These are phyloP conservation scores for Pangasius djambal DNA, from an alignment of 2,797 vertebrate genomes.

Conservation along the genomic window DNA sequence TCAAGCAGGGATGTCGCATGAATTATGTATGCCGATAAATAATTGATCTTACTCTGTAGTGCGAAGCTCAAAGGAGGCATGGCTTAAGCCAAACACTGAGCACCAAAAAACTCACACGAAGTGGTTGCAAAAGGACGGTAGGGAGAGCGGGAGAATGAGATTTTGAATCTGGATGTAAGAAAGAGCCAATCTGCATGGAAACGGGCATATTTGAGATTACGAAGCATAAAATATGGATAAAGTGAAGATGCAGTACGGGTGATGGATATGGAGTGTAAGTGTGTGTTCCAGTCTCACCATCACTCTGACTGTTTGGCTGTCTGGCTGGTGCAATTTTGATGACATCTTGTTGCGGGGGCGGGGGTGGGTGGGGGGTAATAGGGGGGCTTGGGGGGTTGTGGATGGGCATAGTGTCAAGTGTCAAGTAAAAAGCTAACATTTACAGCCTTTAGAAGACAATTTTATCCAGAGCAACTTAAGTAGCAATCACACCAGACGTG, in stretches of 20 bases:
- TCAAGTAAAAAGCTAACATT: background rate
- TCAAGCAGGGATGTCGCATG: conserved; percentile 71
- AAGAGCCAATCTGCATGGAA: conserved; percentile 4
- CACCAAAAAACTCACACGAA: conserved; percentile 47
- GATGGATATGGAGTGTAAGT: conserved; percentile 24
- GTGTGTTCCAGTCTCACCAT: conserved; percentile 4
- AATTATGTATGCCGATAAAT: conserved; percentile 82
- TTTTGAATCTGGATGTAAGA: background rate
- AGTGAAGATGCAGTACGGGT: background rate
- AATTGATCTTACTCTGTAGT: conserved; percentile 76
- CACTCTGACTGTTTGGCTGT: background rate
- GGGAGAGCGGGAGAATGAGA: background rate
- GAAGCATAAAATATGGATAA: background rate
- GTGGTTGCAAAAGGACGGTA: background rate
- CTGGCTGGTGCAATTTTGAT: conserved; percentile 11
- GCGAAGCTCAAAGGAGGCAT: conserved; percentile 70
- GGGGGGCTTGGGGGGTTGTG: too few relatives aligned
- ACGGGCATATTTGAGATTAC: background rate
- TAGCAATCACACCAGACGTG: background rate
- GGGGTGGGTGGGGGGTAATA: too few relatives aligned
- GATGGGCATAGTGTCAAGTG: too few relatives aligned
- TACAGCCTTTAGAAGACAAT: background rate
- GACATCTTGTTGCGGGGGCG: background rate
- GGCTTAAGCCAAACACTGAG: conserved; percentile 57
- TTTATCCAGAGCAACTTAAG: background rate